A percentile compares a stretch with the other conserved stretches of the same genome.
Evolutionary conservation across 1,140 invertebrate species (phyloP).

Genomic region (Aricia agestis): DNA sequence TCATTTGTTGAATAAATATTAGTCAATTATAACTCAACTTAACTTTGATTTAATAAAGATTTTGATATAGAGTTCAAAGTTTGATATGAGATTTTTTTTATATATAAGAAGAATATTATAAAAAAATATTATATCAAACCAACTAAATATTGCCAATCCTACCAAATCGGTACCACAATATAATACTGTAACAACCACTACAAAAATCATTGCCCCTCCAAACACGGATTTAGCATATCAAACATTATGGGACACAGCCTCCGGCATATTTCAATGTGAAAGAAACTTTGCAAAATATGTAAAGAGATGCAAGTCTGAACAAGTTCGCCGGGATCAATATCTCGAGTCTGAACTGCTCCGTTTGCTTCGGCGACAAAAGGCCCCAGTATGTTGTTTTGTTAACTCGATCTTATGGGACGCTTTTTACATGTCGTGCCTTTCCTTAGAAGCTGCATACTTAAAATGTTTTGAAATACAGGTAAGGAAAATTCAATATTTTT

Average conservation of each 20-base stretch:
- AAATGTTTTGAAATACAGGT: background rate
- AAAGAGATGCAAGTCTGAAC: conserved; percentile 38
- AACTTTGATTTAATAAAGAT: too few relatives aligned
- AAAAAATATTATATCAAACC: too few relatives aligned
- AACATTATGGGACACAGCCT: background rate
- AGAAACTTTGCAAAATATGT: conserved; percentile 38
- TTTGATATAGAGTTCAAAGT: too few relatives aligned
- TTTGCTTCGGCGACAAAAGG: conserved; percentile 26
- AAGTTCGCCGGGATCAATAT: conserved; percentile 41
- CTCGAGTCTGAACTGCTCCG: conserved; percentile 28
- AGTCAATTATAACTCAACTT: too few relatives aligned
- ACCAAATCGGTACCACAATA: too few relatives aligned
- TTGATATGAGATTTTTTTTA: too few relatives aligned
- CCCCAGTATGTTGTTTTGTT: conserved; percentile 28
- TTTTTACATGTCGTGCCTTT: background rate
- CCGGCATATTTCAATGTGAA: conserved; percentile 18
- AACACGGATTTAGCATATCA: conserved; percentile 2
- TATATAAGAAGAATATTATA: too few relatives aligned
- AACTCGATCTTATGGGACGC: conserved; percentile 32
- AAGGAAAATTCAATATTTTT: background rate
- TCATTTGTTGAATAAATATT: too few relatives aligned
- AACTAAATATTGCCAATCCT: too few relatives aligned
- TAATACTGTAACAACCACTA: background rate
- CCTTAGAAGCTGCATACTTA: background rate
- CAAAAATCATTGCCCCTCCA: background rate